Evolutionary conservation across 2,888 invertebrate species (phyloP), one percentile per base, ranked within the genome.

Genomic region (Drosophila lacicola): DNA sequence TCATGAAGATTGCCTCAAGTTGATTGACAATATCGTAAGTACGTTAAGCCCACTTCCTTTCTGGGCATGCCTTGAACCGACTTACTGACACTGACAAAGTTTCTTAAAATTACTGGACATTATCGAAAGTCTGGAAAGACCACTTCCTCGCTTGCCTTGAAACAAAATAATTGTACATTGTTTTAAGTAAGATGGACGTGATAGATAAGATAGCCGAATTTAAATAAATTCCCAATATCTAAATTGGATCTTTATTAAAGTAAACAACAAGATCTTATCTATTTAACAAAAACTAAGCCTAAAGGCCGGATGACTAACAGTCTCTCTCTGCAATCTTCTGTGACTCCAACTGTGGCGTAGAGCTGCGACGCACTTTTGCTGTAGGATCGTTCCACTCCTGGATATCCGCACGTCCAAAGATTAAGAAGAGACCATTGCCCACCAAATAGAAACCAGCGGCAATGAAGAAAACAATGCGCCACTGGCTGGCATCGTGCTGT

Each of bases 391-490:
- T 96, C 96, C 97, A 97, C 1, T 93, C 85, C 85, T 96, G 96
- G 8, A 94, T 93, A 58, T 94, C 93, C 1, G 95, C 95, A 33
- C 94, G 94, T 3, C 95, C 95, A 89, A 96, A 96, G 2, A 95
- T 87, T 1, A 96, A 82, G 90, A 96, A 97, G 76, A 96, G 93
- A 14, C 95, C 90, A 88, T 95, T 95, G 13, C 95, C 95, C 50
- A 95, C 90, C 69, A 96, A 93, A 87, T 96, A 96, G 29, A 96
- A 93, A 13, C 93, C 94, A 0, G 96, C 94, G 0, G 96, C 94
- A 8, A 96, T 93, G 89, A 95, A 95, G 92, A 97, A 97, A 11
- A 96, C 95, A 54, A 94, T 94, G 50, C 95, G 94, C 97, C 97
- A 97, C 89, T 96, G 95, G 3, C 90, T 73, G 0, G 94, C 93